Evolutionary conservation across 1,140 invertebrate genomes (phyloP), one percentile per base, ranked within the genome.

Genomic region (Plectrocnemia conspersa): DNA sequence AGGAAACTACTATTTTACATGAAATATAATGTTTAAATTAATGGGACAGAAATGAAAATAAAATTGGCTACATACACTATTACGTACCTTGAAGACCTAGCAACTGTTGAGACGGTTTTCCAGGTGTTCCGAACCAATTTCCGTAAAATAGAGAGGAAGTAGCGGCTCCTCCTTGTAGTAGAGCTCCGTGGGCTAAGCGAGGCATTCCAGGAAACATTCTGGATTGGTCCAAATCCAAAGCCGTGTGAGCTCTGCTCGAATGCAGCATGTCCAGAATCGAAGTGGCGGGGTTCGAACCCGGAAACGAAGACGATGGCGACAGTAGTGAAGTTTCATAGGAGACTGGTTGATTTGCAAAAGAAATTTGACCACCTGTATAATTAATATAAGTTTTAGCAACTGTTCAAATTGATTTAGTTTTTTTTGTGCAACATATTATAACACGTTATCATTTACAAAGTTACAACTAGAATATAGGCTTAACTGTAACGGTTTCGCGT

Each of bases 1-100:
- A n/a, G n/a, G n/a, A n/a, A n/a, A n/a, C n/a, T n/a, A n/a, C n/a
- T n/a, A n/a, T n/a, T n/a, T n/a, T n/a, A n/a, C n/a, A n/a, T n/a
- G n/a, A n/a, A n/a, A n/a, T n/a, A n/a, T n/a, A n/a, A n/a, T n/a
- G n/a, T n/a, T n/a, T n/a, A n/a, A n/a, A n/a, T n/a, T n/a, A n/a
- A n/a, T n/a, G n/a, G n/a, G n/a, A n/a, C n/a, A n/a, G n/a, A n/a
- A n/a, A n/a, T n/a, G n/a, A n/a, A n/a, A n/a, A n/a, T n/a, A n/a
- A n/a, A n/a, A n/a, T n/a, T n/a, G n/a, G n/a, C n/a, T n/a, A n/a
- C n/a, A n/a, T n/a, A n/a, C n/a, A n/a, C n/a, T n/a, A n/a, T n/a
- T n/a, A n/a, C n/a, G n/a, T 60, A 61, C 59, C 59, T 57, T 61
- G 59, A 9, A 61, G 32, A 15, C 54, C 59, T 13, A 61, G 32